Base-by-base conservation (phyloP, 2,797 vertebrate species). In the Cossypha niveicapilla region DNA sequence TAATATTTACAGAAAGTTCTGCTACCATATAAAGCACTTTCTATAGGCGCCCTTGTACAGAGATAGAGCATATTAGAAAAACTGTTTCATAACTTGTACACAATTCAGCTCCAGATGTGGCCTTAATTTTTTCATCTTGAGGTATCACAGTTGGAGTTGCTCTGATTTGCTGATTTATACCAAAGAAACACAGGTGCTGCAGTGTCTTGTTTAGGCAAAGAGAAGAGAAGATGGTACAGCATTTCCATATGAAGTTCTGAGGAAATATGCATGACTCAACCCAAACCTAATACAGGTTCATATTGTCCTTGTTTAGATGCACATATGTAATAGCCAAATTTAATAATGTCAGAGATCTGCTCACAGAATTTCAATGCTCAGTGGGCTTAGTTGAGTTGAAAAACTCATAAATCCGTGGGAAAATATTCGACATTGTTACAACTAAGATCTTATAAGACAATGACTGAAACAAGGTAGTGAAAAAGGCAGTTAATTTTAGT, bases 231-330 rank as follows among this genome's bases (percentile, higher is more conserved):
- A 88, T 0, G 1, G 28, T 76, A 66, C 2, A 3, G 63, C 53
- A 89, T 37, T 89, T 93, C 57, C 63, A 74, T 66, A 50, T 0
- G 4, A 63, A 79, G 17, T 85, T 89, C 45, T 71, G 56, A 82
- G 45, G 45, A 92, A 91, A 73, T 87, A 82, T 39, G 60, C 53
- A 71, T 63, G 57, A 80, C 30, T 74, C 53, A 58, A 73, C 25
- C 8, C 41, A 91, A 77, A 92, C 82, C 84, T 86, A 86, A 92
- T 91, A 86, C 54, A 83, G 61, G 51, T 74, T 91, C 91, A 37
- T 75, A 83, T 32, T 80, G 45, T 75, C 41, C 79, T 83, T 89
- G 65, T 96, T 95, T 83, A 93, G 78, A 93, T 77, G 68, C 66
- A 93, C 61, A 72, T 81, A 92, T 62, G 54, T 81, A 92, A 80